Conservation (phyloP, 1,140 invertebrate species). For the Bicyclus anynana region DNA sequence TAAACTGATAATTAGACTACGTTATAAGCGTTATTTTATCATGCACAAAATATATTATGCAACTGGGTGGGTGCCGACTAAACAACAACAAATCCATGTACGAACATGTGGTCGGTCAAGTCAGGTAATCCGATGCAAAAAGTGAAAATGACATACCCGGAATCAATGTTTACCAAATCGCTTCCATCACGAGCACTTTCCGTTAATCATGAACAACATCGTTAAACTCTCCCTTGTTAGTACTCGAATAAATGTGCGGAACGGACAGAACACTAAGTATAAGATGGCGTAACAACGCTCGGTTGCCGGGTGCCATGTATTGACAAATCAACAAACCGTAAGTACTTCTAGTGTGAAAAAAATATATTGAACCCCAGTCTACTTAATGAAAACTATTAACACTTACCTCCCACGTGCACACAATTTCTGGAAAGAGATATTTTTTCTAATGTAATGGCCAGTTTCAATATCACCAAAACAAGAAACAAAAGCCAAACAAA, state of each 20-base stretch:
- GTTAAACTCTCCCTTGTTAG: constrained; percentile 48
- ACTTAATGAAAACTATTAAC: constrained; percentile 60
- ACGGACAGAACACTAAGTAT: constrained; percentile 66
- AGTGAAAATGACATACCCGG: constrained; percentile 69
- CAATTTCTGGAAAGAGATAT: constrained; percentile 77
- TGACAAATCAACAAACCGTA: constrained; percentile 69
- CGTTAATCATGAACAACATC: constrained; percentile 56
- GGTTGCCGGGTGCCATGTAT: constrained; percentile 74
- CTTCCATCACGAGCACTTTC: constrained; percentile 46
- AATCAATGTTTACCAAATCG: constrained; percentile 49
- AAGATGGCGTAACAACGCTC: constrained; percentile 78
- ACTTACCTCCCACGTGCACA: constrained; percentile 76
- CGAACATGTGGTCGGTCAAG: constrained; percentile 68
- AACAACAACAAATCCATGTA: constrained; percentile 66
- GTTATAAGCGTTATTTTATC: constrained; percentile 20
- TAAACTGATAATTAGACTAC: constrained; percentile 21
- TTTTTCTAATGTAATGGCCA: constrained; percentile 78
- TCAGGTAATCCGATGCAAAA: constrained; percentile 64
- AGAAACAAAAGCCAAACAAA: constrained; percentile 77
- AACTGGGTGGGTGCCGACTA: constrained; percentile 45
- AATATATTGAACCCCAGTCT: constrained; percentile 50
- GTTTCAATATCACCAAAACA: constrained; percentile 77
- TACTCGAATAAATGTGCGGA: constrained; percentile 68
- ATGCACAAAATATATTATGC: constrained; percentile 50
- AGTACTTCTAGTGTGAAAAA: constrained; percentile 40